phyloP scores from a whole-genome alignment of 2,113 vertebrate genomes.

The Nesoenas mayeri region DNA sequence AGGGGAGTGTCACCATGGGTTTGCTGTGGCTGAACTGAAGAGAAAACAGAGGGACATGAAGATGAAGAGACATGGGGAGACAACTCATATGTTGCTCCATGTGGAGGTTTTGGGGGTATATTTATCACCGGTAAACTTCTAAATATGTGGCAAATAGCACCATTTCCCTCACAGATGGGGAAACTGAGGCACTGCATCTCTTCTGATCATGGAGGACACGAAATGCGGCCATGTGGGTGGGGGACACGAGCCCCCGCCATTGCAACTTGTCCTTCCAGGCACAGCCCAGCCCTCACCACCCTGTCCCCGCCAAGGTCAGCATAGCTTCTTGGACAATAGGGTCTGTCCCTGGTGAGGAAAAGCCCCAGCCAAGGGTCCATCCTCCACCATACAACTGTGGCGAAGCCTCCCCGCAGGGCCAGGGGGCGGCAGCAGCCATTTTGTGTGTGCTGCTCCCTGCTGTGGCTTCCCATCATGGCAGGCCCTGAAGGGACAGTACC shows the following conservation, averaged over 20 bases:
- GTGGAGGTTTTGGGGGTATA: neutral
- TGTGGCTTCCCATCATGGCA: accelerated
- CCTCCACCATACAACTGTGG: neutral
- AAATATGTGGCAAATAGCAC: neutral
- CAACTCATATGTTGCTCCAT: neutral
- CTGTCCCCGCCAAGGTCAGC: neutral
- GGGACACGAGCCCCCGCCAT: accelerated
- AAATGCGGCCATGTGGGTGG: accelerated
- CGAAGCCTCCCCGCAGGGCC: neutral
- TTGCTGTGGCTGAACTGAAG: neutral
- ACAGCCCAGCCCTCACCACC: neutral
- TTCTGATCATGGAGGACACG: neutral
- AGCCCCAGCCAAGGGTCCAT: accelerated
- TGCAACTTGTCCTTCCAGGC: neutral
- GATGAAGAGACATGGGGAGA: neutral
- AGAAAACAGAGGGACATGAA: neutral
- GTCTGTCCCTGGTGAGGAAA: neutral
- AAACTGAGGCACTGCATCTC: neutral
- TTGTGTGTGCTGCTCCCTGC: neutral
- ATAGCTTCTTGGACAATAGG: neutral
- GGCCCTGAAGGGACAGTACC: neutral
- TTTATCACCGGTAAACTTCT: neutral
- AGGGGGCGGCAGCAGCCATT: neutral
- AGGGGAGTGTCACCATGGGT: neutral
- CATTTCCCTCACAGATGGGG: neutral